Evolutionary conservation across 2,113 vertebrate species (phyloP).

Genomic region (Elaphurus davidianus): DNA sequence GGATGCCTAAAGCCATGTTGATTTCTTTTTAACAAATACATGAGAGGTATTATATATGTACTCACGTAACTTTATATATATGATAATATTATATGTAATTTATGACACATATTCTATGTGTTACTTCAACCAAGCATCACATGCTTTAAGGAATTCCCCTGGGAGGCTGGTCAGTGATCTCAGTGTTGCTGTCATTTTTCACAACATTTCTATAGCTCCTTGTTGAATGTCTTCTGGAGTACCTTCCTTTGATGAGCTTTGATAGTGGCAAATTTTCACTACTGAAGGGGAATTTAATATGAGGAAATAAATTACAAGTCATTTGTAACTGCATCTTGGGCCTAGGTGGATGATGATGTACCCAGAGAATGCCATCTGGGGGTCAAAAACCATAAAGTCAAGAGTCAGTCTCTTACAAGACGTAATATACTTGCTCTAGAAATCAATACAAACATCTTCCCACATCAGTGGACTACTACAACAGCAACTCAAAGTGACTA

Average conservation of each 20-base stretch:
- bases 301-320: neutral
- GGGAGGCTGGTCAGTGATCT: neutral
- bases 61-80: neutral
- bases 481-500: neutral
- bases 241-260: neutral
- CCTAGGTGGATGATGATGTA: neutral
- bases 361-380: neutral
- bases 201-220: neutral
- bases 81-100: neutral
- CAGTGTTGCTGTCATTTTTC: neutral
- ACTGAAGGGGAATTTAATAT: neutral
- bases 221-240: neutral
- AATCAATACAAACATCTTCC: neutral
- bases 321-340: neutral
- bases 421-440: neutral
- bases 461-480: neutral
- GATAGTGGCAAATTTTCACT: neutral
- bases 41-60: neutral
- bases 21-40: neutral
- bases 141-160: neutral
- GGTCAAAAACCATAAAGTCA: neutral
- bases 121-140: neutral
- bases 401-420: neutral
- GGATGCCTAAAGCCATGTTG: neutral
- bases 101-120: neutral